phyloP scores from a whole-genome alignment of 2,797 vertebrate species.

The Moxostoma hubbsi region DNA sequence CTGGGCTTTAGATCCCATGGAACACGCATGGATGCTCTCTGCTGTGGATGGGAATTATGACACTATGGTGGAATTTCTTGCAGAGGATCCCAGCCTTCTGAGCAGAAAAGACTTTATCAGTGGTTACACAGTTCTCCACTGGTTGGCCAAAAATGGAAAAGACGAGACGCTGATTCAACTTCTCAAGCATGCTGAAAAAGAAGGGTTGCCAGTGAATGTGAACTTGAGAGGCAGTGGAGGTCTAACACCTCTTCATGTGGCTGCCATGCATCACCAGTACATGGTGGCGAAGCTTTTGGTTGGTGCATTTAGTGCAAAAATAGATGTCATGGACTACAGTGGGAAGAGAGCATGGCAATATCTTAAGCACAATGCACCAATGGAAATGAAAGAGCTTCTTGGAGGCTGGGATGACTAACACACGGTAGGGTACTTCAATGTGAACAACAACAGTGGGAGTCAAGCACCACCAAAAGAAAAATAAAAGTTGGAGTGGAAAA shows the following conservation, averaged over 20 bases:
- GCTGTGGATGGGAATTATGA: slow-evolving; percentile 84
- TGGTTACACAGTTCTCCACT: slow-evolving; percentile 90
- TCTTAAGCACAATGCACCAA: slow-evolving; percentile 74
- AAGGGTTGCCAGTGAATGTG: slow-evolving; percentile 75
- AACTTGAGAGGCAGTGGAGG: slow-evolving; percentile 86
- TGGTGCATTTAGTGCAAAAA: slow-evolving; percentile 87
- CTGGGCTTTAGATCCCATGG: slow-evolving; percentile 85
- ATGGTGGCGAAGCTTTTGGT: slow-evolving; percentile 91
- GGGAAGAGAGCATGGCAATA: slow-evolving; percentile 93
- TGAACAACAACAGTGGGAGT: slow-evolving; percentile 75
- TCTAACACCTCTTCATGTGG: slow-evolving; percentile 91
- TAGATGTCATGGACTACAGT: slow-evolving; percentile 86
- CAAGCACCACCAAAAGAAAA: neutral
- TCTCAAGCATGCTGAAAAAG: slow-evolving; percentile 75
- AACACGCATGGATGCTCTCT: slow-evolving; percentile 91
- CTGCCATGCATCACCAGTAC: slow-evolving; percentile 86
- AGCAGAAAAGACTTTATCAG: slow-evolving; percentile 88
- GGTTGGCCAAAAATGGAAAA: slow-evolving; percentile 90
- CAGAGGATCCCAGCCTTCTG: slow-evolving; percentile 81
- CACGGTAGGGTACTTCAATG: slow-evolving; percentile 59
- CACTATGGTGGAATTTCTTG: slow-evolving; percentile 80
- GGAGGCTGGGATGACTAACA: slow-evolving; percentile 85
- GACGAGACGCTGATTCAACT: slow-evolving; percentile 85
- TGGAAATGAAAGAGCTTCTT: slow-evolving; percentile 85
- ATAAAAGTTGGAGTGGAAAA: neutral